Conservation (phyloP, 1,140 invertebrate species). For the Monomorium pharaonis region DNA sequence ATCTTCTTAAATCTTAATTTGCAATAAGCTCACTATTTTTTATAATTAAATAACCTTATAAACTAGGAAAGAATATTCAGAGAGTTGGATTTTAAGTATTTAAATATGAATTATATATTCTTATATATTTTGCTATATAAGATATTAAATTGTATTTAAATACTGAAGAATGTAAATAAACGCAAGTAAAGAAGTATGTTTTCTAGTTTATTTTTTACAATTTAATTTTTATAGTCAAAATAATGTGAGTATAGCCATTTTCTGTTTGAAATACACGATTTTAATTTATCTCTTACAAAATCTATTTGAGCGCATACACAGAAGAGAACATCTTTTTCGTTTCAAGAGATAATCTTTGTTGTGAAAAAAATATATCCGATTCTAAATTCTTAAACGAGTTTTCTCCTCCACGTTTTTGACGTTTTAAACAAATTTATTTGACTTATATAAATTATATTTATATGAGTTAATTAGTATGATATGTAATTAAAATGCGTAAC, state of each 20-base stretch:
- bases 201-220: not conserved
- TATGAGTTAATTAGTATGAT: not conserved
- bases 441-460: too few relatives aligned
- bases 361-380: not conserved
- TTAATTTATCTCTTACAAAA: not conserved
- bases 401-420: not conserved
- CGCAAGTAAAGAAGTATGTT: not conserved
- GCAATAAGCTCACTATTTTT: not conserved
- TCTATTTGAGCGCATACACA: not conserved
- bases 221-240: not conserved
- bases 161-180: not conserved
- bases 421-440: not conserved
- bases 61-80: not conserved
- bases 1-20: not conserved
- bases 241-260: not conserved
- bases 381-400: not conserved
- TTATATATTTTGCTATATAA: slow-evolving; percentile 10
- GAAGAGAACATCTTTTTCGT: too few relatives aligned
- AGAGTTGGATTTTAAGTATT: not conserved
- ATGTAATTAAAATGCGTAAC: not conserved
- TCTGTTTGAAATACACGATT: not conserved
- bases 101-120: too few relatives aligned
- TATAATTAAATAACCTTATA: not conserved
- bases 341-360: not conserved
- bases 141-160: not conserved